Base-by-base conservation (phyloP, 2,113 vertebrate genomes). In the Haemorhous mexicanus region DNA sequence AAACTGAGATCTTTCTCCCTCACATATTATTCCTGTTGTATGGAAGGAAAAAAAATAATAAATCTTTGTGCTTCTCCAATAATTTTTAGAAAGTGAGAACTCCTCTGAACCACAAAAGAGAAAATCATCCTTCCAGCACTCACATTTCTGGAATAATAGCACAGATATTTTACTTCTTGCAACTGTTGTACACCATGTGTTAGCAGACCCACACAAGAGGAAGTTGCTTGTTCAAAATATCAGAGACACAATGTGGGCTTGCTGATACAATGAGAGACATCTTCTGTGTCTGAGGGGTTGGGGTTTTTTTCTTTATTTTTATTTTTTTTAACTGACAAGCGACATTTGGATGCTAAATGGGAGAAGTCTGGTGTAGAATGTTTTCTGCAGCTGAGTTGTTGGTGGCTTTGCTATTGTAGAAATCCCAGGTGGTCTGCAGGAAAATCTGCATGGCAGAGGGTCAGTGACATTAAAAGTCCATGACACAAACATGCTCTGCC, bases 161-260 rank as follows among this genome's bases (percentile, higher is more conserved):
- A 47, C 2, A 3, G 37, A 14, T 75, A 46, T n/a, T 59, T 85
- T 80, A 44, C 63, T 95, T 81, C 76, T 94, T 91, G 49, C 44
- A 81, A 63, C 33, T 56, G 64, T 81, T 94, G 59, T 50, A 67
- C 56, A 84, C 84, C 73, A 44, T 84, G 77, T 91, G 84, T 41
- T 89, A 75, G 27, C 77, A 94, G 95, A 72, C 64, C 81, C 77
- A 95, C 56, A 50, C 73, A 81, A 17, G 44, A 68, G 73, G 80
- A 94, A 89, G 35, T 16, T 81, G 52, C 43, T 72, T 77, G 32
- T 75, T 87, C 80, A 52, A 28, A 92, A 41, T 89, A 84, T 3
- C 76, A 82, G 69, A 81, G 76, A 77, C 24, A n/a, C 18, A 19
- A 49, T 93, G 73, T 67, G 72, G 72, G 67, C 55, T 86, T 77